Percentiles rank a stretch among this genome's conserved stretches.
phyloP scores from a whole-genome alignment of 2,888 invertebrate genomes.

The Nomada hirtipes region DNA sequence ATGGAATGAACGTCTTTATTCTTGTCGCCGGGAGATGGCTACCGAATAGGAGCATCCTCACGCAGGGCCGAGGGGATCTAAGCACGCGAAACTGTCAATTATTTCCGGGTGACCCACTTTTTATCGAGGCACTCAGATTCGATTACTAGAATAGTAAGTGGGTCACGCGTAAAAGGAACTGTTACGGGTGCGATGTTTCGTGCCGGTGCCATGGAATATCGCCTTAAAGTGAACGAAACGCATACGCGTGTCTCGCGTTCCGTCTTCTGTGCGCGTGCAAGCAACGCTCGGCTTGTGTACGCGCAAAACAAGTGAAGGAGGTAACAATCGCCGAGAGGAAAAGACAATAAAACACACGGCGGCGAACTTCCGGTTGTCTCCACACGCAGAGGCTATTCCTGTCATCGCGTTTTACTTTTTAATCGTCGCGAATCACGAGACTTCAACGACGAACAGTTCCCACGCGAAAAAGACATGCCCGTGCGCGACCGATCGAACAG shows the following conservation, averaged over 20 bases:
- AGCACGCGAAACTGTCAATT: conserved; percentile 31
- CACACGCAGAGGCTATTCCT: conserved; percentile 19
- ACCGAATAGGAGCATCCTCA: conserved; percentile 18
- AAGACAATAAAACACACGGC: conserved; percentile 32
- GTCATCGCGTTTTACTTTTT: conserved; percentile 18
- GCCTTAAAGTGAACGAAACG: conserved; percentile 50
- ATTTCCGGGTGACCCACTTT: conserved; percentile 65
- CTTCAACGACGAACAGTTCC: conserved; percentile 8
- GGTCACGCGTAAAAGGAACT: conserved; percentile 73
- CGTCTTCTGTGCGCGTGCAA: not conserved
- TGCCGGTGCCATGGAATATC: conserved; percentile 56
- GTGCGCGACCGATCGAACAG: not conserved
- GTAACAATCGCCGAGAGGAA: conserved; percentile 24
- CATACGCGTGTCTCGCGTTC: not conserved
- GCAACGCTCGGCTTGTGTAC: not conserved
- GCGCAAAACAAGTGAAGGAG: conserved; percentile 4
- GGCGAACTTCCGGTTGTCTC: conserved; percentile 47
- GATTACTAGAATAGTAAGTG: conserved; percentile 69
- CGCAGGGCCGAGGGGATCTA: conserved; percentile 16
- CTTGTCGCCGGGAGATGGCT: not conserved
- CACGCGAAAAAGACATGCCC: not conserved
- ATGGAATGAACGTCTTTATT: not conserved
- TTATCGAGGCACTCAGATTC: conserved; percentile 65
- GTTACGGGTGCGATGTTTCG: conserved; percentile 71
- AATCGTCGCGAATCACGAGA: conserved; percentile 23